Conservation (phyloP, 2,888 invertebrate species). For the Allacma fusca region DNA sequence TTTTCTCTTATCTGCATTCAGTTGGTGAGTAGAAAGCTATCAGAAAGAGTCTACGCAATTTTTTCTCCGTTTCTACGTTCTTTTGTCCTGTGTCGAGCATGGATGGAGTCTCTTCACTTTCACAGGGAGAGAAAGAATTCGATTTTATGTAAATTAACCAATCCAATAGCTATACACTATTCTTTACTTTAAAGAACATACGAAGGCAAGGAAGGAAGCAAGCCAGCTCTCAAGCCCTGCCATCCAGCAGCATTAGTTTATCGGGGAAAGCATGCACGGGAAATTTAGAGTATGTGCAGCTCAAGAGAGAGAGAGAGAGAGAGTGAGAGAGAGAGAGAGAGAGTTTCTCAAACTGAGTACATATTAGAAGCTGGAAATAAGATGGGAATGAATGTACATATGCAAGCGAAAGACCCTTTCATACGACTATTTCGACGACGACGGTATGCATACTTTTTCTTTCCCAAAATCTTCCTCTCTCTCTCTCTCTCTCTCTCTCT, state of each 20-base stretch:
- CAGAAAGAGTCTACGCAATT: conserved; percentile 55
- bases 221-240: conserved; percentile 25
- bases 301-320: too few relatives aligned
- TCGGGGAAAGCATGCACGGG: conserved; percentile 36
- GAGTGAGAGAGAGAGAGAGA: too few relatives aligned
- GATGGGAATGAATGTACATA: conserved; percentile 45
- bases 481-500: conserved; percentile 21
- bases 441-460: conserved; percentile 40
- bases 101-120: conserved; percentile 50
- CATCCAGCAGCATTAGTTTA: conserved; percentile 13
- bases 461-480: too few relatives aligned
- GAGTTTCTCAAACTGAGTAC: conserved; percentile 25
- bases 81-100: conserved; percentile 49
- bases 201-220: conserved; percentile 27
- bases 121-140: conserved; percentile 55
- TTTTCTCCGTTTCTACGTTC: conserved; percentile 49
- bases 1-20: conserved; percentile 58
- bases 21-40: conserved; percentile 58
- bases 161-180: conserved; percentile 57
- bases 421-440: neutral
- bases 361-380: conserved; percentile 33
- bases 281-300: conserved; percentile 20
- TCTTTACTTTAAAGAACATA: conserved; percentile 49
- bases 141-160: conserved; percentile 60
- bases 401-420: conserved; percentile 46